These are phyloP conservation scores for Platycheirus albimanus DNA, from an alignment of 2,888 invertebrate genomes.

Conservation along the genomic window DNA sequence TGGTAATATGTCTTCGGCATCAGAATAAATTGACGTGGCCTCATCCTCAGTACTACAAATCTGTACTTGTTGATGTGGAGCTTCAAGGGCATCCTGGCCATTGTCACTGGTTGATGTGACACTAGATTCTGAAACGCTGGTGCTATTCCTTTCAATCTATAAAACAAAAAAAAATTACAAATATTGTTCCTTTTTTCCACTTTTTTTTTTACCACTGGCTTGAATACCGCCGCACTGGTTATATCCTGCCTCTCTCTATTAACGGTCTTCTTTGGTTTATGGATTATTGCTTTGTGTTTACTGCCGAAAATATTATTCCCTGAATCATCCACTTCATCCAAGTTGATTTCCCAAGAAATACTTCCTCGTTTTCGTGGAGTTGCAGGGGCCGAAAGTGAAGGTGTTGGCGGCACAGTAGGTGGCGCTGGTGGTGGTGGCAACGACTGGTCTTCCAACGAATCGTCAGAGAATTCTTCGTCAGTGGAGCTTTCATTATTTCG, in stretches of 20 bases:
- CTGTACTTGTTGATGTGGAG: conserved; percentile 83
- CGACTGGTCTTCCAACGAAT: conserved; percentile 88
- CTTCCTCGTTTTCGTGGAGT: conserved; percentile 90
- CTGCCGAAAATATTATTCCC: conserved; percentile 36
- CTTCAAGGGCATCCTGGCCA: conserved; percentile 60
- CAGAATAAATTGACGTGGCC: conserved; percentile 88
- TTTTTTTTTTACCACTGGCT: conserved; percentile 62
- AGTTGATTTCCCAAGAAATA: conserved; percentile 94
- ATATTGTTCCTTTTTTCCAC: too few relatives aligned
- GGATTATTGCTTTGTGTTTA: conserved; percentile 50
- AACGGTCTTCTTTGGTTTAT: conserved; percentile 49
- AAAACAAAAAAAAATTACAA: neutral
- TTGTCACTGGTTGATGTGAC: conserved; percentile 87
- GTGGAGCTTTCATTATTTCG: conserved; percentile 47
- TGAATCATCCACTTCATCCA: conserved; percentile 84
- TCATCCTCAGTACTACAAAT: conserved; percentile 87
- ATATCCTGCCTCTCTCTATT: conserved; percentile 53
- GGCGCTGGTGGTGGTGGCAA: conserved; percentile 86
- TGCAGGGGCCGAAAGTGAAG: conserved; percentile 82
- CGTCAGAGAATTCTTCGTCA: conserved; percentile 90
- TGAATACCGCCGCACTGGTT: conserved; percentile 48
- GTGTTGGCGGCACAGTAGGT: conserved; percentile 82
- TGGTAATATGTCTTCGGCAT: conserved; percentile 81
- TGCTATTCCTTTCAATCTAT: conserved; percentile 50
- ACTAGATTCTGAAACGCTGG: conserved; percentile 82